A percentile compares a stretch with the other conserved stretches of the same genome.
phyloP scores from a whole-genome alignment of 2,888 invertebrate species.

The Polydesmus complanatus region DNA sequence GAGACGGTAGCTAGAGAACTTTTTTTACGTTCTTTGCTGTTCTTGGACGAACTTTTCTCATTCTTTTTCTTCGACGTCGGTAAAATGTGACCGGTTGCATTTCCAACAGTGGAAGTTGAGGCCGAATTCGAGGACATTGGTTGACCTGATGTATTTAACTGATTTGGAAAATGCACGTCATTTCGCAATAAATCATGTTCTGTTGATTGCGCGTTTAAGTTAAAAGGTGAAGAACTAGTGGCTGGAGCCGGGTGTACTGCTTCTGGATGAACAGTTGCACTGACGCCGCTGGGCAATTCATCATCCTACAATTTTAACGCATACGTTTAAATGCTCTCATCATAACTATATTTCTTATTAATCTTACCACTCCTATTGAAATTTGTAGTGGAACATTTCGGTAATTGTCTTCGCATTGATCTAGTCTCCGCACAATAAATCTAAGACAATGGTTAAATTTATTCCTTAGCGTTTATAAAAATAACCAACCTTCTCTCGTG shows the following conservation, averaged over 20 bases:
- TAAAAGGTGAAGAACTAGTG: background rate
- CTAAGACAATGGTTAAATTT: constrained; percentile 36
- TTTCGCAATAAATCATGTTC: background rate
- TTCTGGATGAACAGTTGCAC: background rate
- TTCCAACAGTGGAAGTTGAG: background rate
- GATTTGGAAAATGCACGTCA: background rate
- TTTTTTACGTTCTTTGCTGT: background rate
- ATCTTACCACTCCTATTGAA: constrained; percentile 27
- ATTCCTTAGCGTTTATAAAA: constrained; percentile 16
- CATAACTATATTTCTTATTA: background rate
- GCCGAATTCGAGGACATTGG: background rate
- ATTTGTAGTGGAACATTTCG: constrained; percentile 46
- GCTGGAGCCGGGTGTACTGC: background rate
- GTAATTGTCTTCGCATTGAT: constrained; percentile 55
- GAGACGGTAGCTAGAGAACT: background rate
- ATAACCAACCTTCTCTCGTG: constrained; percentile 12
- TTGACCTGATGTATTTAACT: background rate
- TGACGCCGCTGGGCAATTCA: too few relatives aligned
- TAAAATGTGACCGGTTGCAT: background rate
- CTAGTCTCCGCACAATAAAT: constrained; percentile 51
- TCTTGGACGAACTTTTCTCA: background rate
- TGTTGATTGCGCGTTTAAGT: background rate
- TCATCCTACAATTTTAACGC: background rate
- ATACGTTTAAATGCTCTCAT: background rate
- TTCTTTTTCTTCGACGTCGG: background rate